Base-by-base conservation (phyloP, 2,113 vertebrate genomes). In the Nothocercus nigrocapillus region DNA sequence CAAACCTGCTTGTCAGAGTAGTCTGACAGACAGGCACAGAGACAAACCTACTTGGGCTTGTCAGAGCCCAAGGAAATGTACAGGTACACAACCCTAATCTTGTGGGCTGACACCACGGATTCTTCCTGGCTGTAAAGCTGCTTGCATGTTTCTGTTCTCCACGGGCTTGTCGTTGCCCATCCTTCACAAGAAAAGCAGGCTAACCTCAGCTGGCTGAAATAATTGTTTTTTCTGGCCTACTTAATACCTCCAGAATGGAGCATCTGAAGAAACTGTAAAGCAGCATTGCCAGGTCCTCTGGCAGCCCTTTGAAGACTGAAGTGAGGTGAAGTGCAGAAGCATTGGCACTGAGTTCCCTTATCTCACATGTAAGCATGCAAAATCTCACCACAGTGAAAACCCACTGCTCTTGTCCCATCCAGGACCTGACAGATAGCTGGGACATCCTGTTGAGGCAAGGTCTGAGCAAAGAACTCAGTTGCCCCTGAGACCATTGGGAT, bases 361-460 rank as follows among this genome's bases (percentile, higher is more conserved):
- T 86, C 27, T 88, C 77, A 59, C 27, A 34, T 54, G 40, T 24
- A 86, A 81, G 62, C 10, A 1, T 11, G 0, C 27, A 32, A 80
- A 88, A 61, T 6, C 32, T 67, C 63, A 42, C 11, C n/a, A 21
- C 24, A 61, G 13, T 1, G 66, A 75, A 79, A 89, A 9, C 42
- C 62, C 15, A 20, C 56, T 40, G 7, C 5, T 88, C 34, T 28
- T 74, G 44, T 17, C 28, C 44, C 14, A 6, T 81, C 82, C 18
- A 1, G 21, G 44, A 53, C 66, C 63, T n/a, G 67, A 32, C 24
- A 64, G 51, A 20, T 20, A 75, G 36, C 17, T 13, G 16, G n/a
- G 7, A 19, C 1, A 0, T 62, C 63, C 44, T 61, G 34, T 13
- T 54, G 5, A 5, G 32, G 7, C 13, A 11, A 40, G 36, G n/a